These are phyloP conservation scores for Myrmophylax atrothorax DNA, from an alignment of 2,113 vertebrate genomes.

Conservation along the genomic window DNA sequence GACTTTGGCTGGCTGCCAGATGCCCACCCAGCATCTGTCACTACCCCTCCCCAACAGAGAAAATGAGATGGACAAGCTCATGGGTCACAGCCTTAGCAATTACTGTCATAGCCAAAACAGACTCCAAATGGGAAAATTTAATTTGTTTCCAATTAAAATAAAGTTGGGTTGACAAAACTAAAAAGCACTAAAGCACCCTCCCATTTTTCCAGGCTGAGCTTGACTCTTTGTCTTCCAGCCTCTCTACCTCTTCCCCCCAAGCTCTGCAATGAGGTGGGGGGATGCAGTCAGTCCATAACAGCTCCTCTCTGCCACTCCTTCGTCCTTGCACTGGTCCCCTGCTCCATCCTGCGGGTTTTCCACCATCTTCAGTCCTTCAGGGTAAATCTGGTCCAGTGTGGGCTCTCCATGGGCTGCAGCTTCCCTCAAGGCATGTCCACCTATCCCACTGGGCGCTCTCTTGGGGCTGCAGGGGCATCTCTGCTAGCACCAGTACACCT, in stretches of 20 bases:
- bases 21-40: not conserved
- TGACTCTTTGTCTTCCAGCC: not conserved
- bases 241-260: rapidly evolving
- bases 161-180: not conserved
- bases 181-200: not conserved
- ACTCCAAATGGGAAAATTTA: not conserved
- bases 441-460: not conserved
- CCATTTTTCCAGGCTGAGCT: not conserved
- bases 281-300: rapidly evolving
- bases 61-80: not conserved
- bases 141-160: not conserved
- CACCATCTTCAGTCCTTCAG: not conserved
- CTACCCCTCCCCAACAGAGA: not conserved
- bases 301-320: not conserved
- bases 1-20: not conserved
- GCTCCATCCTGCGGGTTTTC: not conserved
- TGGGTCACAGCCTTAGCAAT: not conserved
- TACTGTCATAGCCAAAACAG: not conserved
- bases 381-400: not conserved
- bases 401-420: not conserved
- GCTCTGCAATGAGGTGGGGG: rapidly evolving
- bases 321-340: rapidly evolving
- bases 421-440: not conserved
- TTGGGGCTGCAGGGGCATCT: not conserved
- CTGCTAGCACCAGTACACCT: not conserved